phyloP scores from a whole-genome alignment of 2,888 invertebrate species.

The Mamestra brassicae region DNA sequence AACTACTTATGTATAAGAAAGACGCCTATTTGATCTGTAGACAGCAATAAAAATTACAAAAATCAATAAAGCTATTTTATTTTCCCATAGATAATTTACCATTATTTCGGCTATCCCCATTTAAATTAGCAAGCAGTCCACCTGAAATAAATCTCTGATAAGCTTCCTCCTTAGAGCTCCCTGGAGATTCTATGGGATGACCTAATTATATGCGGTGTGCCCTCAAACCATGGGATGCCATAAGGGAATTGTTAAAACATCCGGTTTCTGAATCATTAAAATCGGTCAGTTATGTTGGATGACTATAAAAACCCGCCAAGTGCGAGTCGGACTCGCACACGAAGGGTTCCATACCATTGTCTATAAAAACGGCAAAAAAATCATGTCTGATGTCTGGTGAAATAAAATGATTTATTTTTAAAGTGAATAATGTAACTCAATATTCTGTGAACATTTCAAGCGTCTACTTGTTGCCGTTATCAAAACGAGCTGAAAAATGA shows the following conservation, averaged over 20 bases:
- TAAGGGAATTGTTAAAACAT: background rate
- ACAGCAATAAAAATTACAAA: background rate
- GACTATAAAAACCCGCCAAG: no score
- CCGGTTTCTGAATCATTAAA: background rate
- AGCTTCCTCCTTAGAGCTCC: constrained; percentile 17
- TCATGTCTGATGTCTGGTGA: no score
- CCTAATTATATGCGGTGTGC: constrained; percentile 28
- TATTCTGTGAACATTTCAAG: no score
- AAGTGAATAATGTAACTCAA: no score
- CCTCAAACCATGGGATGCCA: background rate
- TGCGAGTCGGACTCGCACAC: no score
- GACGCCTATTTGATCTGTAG: background rate
- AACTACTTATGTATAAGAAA: background rate
- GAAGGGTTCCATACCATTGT: no score
- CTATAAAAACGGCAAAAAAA: no score
- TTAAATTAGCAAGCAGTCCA: constrained; percentile 8
- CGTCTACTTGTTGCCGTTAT: no score
- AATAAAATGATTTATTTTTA: no score
- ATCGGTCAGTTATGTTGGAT: background rate
- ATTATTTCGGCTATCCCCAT: background rate
- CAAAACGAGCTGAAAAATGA: no score
- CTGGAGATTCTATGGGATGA: constrained; percentile 34
- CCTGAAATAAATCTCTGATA: constrained; percentile 25
- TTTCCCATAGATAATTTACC: background rate
- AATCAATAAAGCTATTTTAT: background rate